phyloP scores from a whole-genome alignment of 2,113 vertebrate species.

The Caracal caracal region DNA sequence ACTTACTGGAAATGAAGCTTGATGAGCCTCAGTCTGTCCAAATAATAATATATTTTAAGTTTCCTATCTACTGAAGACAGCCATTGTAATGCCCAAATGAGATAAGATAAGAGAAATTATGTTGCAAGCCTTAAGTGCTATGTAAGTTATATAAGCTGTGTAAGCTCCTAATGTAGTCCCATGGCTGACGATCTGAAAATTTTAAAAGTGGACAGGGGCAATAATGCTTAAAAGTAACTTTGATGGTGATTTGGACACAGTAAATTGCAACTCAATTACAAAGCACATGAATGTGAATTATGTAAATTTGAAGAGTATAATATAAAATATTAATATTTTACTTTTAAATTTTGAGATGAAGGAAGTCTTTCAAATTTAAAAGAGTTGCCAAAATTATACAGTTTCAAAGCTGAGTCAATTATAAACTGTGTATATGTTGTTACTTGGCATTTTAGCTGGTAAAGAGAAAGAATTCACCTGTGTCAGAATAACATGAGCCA shows the following conservation, averaged over 20 bases:
- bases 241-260: neutral
- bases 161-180: neutral
- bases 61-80: neutral
- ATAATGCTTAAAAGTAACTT: slow-evolving; percentile 22
- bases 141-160: neutral
- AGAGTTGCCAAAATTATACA: neutral
- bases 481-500: slow-evolving; percentile 23
- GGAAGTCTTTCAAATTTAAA: slow-evolving; percentile 40
- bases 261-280: neutral
- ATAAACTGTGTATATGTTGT: slow-evolving; percentile 4
- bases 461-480: slow-evolving; percentile 24
- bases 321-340: slow-evolving; percentile 53
- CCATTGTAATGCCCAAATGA: neutral
- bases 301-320: slow-evolving; percentile 33
- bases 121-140: neutral
- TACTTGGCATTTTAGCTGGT: neutral
- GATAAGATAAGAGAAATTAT: slow-evolving; percentile 29
- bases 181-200: neutral
- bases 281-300: slow-evolving; percentile 13
- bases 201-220: neutral
- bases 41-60: slow-evolving; percentile 46
- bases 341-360: slow-evolving; percentile 43
- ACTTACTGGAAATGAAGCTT: neutral
- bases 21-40: neutral
- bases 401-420: slow-evolving; percentile 30